Evolutionary conservation across 2,113 vertebrate species (phyloP), one percentile per base, ranked within the genome.

Genomic region (Isurus oxyrinchus): DNA sequence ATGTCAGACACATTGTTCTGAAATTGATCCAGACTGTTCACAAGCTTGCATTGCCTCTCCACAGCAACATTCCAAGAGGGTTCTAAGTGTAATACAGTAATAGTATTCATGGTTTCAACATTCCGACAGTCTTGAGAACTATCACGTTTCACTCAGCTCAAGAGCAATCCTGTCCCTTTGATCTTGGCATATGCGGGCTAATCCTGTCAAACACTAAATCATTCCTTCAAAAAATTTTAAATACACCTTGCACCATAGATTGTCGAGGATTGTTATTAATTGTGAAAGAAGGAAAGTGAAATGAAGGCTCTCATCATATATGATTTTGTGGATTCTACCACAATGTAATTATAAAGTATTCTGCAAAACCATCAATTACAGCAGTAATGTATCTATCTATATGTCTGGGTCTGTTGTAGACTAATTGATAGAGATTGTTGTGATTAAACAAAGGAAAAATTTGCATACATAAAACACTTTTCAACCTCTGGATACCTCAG

Each of bases 61-160:
- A 23, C 2, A 69, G 23, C 40, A 25, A 44, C 63, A 44, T 95
- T 67, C 23, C n/a, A 49, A 67, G 63, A 19, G n/a, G 61, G 63
- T 69, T 69, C 23, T 27, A 40, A 90, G 63, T 94, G n/a, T 67
- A 40, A 94, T 44, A 95, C 61, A 95, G 63, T 95, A 67, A 69
- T 67, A 23, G 21, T 49, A 49, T 44, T 67, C 63, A 49, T 67
- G 40, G 94, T 44, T 53, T 95, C 49, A 95, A 69, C 63, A 95
- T 95, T 95, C 94, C 94, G 8, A 27, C 94, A 67, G 61, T 67
- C 63, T 69, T 69, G 94, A 69, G 63, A 95, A 69, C 40, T 63
- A 44, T 95, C 94, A 49, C 40, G 3, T 67, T 95, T 95, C 94
- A 67, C n/a, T 49, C 66, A 35, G 53, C 61, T n/a, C n/a, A 25